phyloP scores from a whole-genome alignment of 2,888 invertebrate species.

The Sycophila texana region DNA sequence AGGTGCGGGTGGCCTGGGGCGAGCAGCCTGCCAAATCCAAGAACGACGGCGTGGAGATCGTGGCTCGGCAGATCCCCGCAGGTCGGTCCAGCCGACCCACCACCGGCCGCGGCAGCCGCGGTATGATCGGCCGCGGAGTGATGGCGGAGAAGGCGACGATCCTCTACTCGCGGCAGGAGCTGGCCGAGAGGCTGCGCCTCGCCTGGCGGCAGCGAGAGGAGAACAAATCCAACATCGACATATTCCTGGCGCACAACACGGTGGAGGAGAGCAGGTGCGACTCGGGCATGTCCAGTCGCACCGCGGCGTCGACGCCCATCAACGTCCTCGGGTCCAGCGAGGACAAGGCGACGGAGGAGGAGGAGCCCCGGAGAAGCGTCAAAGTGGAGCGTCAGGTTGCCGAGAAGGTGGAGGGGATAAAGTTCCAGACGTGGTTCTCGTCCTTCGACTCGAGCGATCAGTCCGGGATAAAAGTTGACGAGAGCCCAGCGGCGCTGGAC shows the following conservation, averaged over 20 bases:
- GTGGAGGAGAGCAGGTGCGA: constrained; percentile 70
- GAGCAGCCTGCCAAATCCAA: constrained; percentile 58
- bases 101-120: constrained; percentile 47
- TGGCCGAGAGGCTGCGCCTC: constrained; percentile 76
- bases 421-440: constrained; percentile 41
- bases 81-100: constrained; percentile 60
- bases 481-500: neutral
- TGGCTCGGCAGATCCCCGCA: constrained; percentile 69
- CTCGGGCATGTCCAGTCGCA: constrained; percentile 63
- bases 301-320: constrained; percentile 55
- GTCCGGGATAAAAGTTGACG: neutral
- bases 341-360: neutral
- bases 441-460: constrained; percentile 5
- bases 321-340: neutral
- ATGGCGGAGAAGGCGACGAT: constrained; percentile 67
- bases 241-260: constrained; percentile 79
- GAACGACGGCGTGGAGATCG: constrained; percentile 66
- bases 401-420: neutral
- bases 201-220: constrained; percentile 77
- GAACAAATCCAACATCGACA: constrained; percentile 80
- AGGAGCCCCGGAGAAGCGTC: neutral
- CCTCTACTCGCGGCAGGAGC: constrained; percentile 76
- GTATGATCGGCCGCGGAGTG: constrained; percentile 27
- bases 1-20: constrained; percentile 71
- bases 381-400: neutral